These are phyloP conservation scores for Varanus komodoensis DNA, from an alignment of 2,113 vertebrate species.

Conservation along the genomic window DNA sequence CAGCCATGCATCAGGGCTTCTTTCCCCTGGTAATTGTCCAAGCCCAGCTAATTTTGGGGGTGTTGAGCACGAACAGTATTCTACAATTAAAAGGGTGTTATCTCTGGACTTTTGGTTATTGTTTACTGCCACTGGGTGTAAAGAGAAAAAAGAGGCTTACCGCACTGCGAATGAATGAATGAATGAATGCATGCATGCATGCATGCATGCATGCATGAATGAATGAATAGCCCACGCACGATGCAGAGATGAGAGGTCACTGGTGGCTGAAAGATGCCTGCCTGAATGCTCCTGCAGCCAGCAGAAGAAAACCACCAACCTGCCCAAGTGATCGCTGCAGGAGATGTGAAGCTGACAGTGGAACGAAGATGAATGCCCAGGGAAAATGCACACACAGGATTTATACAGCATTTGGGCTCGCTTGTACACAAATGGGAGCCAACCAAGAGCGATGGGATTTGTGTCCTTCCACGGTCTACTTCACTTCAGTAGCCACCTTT, in stretches of 20 bases:
- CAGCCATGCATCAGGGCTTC: too few species aligned
- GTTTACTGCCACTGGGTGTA: background rate
- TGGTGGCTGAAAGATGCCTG: background rate
- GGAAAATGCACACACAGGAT: constrained; percentile 44
- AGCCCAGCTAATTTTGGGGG: background rate
- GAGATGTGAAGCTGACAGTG: constrained; percentile 51
- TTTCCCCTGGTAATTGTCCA: too few species aligned
- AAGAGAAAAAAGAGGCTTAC: background rate
- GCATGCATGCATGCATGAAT: too few species aligned
- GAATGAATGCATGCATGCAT: too few species aligned
- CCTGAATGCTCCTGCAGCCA: constrained; percentile 18
- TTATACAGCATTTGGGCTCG: constrained; percentile 49
- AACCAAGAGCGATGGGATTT: background rate
- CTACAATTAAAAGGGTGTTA: background rate
- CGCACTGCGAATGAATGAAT: background rate
- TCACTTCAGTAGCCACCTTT: constrained; percentile 24
- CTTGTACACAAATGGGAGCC: constrained; percentile 52
- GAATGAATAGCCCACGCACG: background rate
- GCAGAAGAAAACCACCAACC: constrained; percentile 17
- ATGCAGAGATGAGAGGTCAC: background rate
- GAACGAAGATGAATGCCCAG: constrained; percentile 58
- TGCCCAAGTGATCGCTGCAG: constrained; percentile 40
- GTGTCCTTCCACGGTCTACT: constrained; percentile 2
- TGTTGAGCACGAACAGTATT: background rate
- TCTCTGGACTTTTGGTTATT: background rate